Evolutionary conservation across 2,888 invertebrate species (phyloP).

Genomic region (Polydrusus tereticollis): DNA sequence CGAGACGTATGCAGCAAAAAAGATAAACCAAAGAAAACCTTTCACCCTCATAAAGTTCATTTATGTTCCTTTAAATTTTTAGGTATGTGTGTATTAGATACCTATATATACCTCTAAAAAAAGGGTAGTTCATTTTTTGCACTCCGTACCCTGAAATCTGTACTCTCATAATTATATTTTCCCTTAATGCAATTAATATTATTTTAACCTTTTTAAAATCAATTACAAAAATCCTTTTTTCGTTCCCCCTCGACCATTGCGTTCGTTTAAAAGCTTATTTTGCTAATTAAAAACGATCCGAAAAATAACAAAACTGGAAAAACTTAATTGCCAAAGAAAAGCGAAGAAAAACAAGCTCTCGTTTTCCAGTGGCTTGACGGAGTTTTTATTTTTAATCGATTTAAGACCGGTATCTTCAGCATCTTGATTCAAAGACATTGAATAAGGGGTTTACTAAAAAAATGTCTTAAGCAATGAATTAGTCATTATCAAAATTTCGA

Average conservation of each 20-base stretch:
- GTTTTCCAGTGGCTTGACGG: conserved; percentile 34
- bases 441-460: too few relatives aligned
- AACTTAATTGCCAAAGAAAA: conserved; percentile 67
- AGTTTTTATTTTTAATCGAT: conserved; percentile 39
- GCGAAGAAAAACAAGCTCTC: conserved; percentile 55
- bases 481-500: too few relatives aligned
- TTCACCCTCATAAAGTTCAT: too few relatives aligned
- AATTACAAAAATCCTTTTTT: conserved; percentile 18
- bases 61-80: too few relatives aligned
- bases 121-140: too few relatives aligned
- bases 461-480: too few relatives aligned
- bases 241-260: background rate
- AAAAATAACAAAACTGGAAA: conserved; percentile 65
- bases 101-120: too few relatives aligned
- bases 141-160: too few relatives aligned
- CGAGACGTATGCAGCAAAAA: too few relatives aligned
- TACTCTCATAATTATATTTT: conserved; percentile 1
- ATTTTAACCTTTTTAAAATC: conserved; percentile 15
- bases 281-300: conserved; percentile 67
- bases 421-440: too few relatives aligned
- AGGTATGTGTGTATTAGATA: too few relatives aligned
- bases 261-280: conserved; percentile 45
- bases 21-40: too few relatives aligned
- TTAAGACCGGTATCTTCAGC: conserved; percentile 37
- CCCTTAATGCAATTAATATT: background rate